These are phyloP conservation scores for Euura lappo DNA, from an alignment of 1,140 invertebrate genomes.

Conservation along the genomic window DNA sequence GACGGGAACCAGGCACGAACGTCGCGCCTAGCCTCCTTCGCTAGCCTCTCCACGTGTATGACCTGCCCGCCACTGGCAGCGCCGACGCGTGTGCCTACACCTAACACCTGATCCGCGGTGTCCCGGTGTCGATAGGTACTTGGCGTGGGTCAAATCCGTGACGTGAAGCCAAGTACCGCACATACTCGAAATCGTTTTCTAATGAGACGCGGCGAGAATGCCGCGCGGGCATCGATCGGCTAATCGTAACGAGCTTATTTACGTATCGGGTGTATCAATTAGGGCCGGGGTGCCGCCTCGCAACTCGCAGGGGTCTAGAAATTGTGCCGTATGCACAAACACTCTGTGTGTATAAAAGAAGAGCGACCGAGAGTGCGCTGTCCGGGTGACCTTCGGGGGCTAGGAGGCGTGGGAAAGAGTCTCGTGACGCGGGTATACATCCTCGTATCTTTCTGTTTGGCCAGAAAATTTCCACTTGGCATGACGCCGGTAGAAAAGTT, in stretches of 20 bases:
- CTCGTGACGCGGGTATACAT: background rate
- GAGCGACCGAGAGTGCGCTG: background rate
- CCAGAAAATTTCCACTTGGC: too few relatives aligned
- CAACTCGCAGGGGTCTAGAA: too few relatives aligned
- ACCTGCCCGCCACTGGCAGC: conserved; percentile 16
- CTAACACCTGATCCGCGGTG: conserved; percentile 1
- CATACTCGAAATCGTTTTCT: background rate
- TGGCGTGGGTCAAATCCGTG: conserved; percentile 12
- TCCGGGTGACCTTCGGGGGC: background rate
- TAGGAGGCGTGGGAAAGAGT: background rate
- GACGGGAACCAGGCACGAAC: background rate
- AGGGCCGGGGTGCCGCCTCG: background rate
- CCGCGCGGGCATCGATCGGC: background rate
- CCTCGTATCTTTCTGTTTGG: too few relatives aligned
- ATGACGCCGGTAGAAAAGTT: too few relatives aligned
- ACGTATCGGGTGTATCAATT: background rate
- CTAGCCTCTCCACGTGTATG: conserved; percentile 28
- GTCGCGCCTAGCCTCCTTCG: background rate
- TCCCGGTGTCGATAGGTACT: background rate
- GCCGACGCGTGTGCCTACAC: too few relatives aligned
- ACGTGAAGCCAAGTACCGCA: background rate
- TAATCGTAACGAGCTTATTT: background rate
- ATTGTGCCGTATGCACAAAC: too few relatives aligned
- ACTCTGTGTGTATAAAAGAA: too few relatives aligned
- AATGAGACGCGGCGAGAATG: background rate